Base-by-base conservation (phyloP, 2,113 vertebrate species). In the Cygnus buccinator region DNA sequence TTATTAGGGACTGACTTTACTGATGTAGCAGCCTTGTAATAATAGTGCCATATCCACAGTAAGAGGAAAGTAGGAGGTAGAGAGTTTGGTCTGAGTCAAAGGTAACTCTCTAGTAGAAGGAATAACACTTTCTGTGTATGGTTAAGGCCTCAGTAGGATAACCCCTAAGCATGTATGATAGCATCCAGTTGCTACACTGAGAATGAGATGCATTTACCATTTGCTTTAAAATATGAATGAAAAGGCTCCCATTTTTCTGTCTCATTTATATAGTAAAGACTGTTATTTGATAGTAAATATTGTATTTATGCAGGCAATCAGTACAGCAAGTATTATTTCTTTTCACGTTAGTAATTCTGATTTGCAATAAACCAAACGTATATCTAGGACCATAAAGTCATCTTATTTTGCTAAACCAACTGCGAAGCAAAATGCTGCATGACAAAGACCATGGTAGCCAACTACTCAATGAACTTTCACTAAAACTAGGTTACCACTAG, bases 221-320 rank as follows among this genome's bases (percentile, higher is more conserved):
- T 84, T 83, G 23, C 20, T 82, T 84, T 52, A 72, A 71, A 52
- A 62, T 55, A 61, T 7, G 10, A 72, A 66, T 63, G 3, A 89
- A 62, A 68, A 0, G 0, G 3, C 7, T 77, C 19, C 23, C 54
- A 18, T 28, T 46, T 20, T 6, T 39, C 11, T 33, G 72, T 37
- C 29, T 15, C 6, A 71, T 63, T 81, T 83, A 55, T 31, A 44
- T 5, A 21, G 12, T 26, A 44, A 62, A 20, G 1, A 84, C 39
- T 13, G 12, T 21, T 3, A 35, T 29, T 84, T 82, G 46, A 55
- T 6, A 46, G 43, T 31, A 50, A 83, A 50, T 11, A 62, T n/a
- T 9, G 44, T 4, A 43, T 9, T 66, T 35, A 46, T 7, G 13
- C 80, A 82, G 20, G 22, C 5, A 80, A 81, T 41, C 23, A 15